phyloP scores from a whole-genome alignment of 2,797 vertebrate species.

The Austrolebias charrua region DNA sequence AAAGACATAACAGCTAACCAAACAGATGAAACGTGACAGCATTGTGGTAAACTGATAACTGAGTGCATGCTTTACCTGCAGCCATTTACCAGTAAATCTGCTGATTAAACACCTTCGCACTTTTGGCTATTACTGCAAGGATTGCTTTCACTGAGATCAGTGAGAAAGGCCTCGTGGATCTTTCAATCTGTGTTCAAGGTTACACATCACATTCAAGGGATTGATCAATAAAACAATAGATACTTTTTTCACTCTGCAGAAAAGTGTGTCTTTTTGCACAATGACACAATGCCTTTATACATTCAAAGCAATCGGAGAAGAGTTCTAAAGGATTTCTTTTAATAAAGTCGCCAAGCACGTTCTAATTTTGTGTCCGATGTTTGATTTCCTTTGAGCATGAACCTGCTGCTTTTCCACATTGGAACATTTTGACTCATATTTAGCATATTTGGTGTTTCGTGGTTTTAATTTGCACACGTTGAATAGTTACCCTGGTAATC shows the following conservation, averaged over 20 bases:
- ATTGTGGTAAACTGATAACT: neutral
- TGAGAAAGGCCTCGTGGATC: neutral
- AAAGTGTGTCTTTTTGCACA: too few species aligned
- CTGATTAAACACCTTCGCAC: neutral
- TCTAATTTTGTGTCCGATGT: neutral
- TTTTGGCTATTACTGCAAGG: neutral
- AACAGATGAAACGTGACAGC: neutral
- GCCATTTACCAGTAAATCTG: neutral
- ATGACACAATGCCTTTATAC: neutral
- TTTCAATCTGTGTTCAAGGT: neutral
- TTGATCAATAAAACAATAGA: neutral
- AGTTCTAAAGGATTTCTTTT: too few species aligned
- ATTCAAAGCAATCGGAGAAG: neutral
- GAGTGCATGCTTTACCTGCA: neutral
- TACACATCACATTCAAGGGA: neutral
- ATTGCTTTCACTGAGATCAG: neutral
- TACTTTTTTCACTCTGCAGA: too few species aligned
- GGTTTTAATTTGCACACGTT: conserved; percentile 10
- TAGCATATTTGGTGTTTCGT: neutral
- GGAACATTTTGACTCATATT: neutral
- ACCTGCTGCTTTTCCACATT: neutral
- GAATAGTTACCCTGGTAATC: conserved; percentile 12
- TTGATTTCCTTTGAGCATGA: neutral
- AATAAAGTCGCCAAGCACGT: neutral
- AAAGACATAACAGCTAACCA: neutral